Percentiles rank a stretch among this genome's conserved stretches.
phyloP scores from a whole-genome alignment of 2,888 invertebrate genomes.

The Melangyna quadrimaculata region DNA sequence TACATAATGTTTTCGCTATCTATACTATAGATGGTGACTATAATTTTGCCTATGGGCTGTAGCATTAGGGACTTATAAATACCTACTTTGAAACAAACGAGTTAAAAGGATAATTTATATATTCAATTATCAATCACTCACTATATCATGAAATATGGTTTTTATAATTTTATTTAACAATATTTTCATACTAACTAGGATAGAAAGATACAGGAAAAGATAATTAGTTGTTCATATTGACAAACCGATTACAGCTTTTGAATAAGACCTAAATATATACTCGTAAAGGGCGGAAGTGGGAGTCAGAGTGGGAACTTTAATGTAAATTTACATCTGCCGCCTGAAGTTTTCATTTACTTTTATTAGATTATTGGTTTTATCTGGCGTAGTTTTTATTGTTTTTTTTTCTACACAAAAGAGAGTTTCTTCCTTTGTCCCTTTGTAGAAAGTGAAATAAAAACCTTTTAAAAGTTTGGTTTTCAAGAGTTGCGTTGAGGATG shows the following conservation, averaged over 20 bases:
- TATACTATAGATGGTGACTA: too few species aligned
- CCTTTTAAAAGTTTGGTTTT: too few species aligned
- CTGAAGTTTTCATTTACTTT: not conserved
- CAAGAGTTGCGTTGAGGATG: too few species aligned
- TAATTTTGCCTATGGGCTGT: too few species aligned
- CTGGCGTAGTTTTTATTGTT: not conserved
- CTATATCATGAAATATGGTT: not conserved
- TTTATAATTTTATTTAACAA: not conserved
- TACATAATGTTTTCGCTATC: too few species aligned
- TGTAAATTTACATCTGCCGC: not conserved
- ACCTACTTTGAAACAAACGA: not conserved
- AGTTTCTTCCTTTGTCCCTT: not conserved
- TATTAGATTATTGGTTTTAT: not conserved
- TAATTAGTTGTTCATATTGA: not conserved
- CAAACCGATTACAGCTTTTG: not conserved
- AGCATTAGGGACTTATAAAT: not conserved
- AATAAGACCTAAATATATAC: not conserved
- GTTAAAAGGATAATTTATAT: not conserved
- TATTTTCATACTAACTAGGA: not conserved
- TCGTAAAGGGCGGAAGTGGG: not conserved
- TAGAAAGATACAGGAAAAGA: not conserved
- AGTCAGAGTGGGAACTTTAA: too few species aligned
- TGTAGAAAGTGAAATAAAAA: not conserved
- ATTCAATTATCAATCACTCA: not conserved
- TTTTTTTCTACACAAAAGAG: not conserved